phyloP scores from a whole-genome alignment of 2,797 vertebrate genomes.

The Myotis findleyi region DNA sequence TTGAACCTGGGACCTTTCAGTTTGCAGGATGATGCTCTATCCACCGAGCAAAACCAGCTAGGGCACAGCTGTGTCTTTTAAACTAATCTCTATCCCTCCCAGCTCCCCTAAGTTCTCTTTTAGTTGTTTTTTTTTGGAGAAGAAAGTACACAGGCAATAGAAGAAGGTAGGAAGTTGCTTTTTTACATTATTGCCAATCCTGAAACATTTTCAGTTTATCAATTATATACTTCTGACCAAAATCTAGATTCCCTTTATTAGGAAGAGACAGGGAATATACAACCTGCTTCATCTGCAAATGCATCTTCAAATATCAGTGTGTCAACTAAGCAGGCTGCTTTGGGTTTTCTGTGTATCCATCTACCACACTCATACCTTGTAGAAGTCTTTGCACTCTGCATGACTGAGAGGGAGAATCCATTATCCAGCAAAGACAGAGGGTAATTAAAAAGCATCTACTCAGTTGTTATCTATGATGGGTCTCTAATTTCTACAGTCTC shows the following conservation, averaged over 20 bases:
- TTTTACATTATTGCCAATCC: not conserved
- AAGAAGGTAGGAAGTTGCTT: not conserved
- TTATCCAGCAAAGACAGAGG: not conserved
- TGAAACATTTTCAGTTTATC: not conserved
- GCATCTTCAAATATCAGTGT: not conserved
- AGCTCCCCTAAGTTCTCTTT: not conserved
- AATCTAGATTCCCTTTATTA: not conserved
- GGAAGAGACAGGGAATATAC: not conserved
- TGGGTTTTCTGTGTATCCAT: not conserved
- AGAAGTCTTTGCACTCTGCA: not conserved
- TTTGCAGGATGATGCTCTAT: too few relatives aligned
- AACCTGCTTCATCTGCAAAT: slow-evolving; percentile 14
- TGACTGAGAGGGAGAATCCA: not conserved
- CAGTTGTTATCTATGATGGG: not conserved
- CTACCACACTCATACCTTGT: not conserved
- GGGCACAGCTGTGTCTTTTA: not conserved
- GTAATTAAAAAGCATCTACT: slow-evolving; percentile 1
- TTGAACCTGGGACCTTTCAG: too few relatives aligned
- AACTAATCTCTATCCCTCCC: not conserved
- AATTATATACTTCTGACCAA: not conserved
- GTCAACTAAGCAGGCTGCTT: not conserved
- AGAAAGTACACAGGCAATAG: not conserved
- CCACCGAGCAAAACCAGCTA: too few relatives aligned
- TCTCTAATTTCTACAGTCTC: not conserved
- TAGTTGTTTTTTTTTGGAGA: not conserved